phyloP scores from a whole-genome alignment of 2,113 vertebrate genomes.

The Corythornis vintsioides region DNA sequence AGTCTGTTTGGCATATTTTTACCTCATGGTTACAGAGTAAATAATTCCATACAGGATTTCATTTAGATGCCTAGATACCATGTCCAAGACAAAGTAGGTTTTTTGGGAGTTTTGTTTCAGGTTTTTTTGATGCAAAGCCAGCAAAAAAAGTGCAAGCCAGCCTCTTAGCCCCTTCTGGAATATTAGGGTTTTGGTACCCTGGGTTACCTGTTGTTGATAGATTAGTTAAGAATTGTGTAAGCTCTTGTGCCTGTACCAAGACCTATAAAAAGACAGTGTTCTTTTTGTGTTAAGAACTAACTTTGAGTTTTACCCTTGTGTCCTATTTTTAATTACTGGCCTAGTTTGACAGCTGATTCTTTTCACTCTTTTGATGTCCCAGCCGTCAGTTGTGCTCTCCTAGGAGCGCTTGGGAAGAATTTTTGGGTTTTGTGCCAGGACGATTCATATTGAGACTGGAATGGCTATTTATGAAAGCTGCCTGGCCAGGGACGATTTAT shows the following conservation, averaged over 20 bases:
- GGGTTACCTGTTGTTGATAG: not conserved
- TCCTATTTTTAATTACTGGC: slow-evolving; percentile 38
- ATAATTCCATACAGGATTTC: slow-evolving; percentile 1
- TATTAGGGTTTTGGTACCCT: not conserved
- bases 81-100: not conserved
- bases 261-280: slow-evolving; percentile 8
- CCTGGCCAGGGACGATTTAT: slow-evolving; percentile 62
- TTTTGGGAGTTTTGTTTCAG: not conserved
- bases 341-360: slow-evolving; percentile 54
- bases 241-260: not conserved
- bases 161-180: not conserved
- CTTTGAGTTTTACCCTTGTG: slow-evolving; percentile 13
- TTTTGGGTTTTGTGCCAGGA: slow-evolving; percentile 47
- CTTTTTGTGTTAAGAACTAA: slow-evolving; percentile 17
- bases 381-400: slow-evolving; percentile 36
- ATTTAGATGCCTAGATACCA: slow-evolving; percentile 10
- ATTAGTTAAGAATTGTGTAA: not conserved
- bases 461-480: slow-evolving; percentile 59
- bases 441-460: slow-evolving; percentile 40
- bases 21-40: not conserved
- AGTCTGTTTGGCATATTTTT: not conserved
- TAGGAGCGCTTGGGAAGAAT: slow-evolving; percentile 39
- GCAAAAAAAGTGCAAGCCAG: not conserved
- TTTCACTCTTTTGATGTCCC: slow-evolving; percentile 37
- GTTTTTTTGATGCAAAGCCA: not conserved